These are phyloP conservation scores for Maniola jurtina DNA, from an alignment of 1,140 invertebrate species.

Conservation along the genomic window DNA sequence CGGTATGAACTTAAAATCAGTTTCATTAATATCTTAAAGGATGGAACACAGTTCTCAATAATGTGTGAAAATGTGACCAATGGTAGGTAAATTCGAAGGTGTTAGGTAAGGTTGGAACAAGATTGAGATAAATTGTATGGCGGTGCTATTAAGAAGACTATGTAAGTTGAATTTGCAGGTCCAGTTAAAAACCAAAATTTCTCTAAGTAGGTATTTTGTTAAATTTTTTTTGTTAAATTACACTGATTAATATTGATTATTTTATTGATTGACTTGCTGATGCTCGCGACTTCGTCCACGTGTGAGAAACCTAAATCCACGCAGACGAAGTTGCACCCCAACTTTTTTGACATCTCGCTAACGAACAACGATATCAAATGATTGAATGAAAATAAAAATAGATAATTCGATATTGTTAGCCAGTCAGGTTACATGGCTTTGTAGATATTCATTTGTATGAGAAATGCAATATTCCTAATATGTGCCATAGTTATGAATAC, in stretches of 20 bases:
- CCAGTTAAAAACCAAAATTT: slow-evolving; percentile 40
- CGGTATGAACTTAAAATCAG: slow-evolving; percentile 13
- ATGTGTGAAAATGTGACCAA: slow-evolving; percentile 33
- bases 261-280: no score
- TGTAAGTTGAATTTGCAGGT: slow-evolving; percentile 43
- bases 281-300: no score
- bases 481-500: slow-evolving; percentile 43
- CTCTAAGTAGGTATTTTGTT: background rate
- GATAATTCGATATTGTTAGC: background rate
- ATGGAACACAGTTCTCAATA: slow-evolving; percentile 26
- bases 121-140: slow-evolving; percentile 51
- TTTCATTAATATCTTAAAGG: slow-evolving; percentile 18
- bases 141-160: slow-evolving; percentile 71
- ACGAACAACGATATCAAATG: background rate
- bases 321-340: no score
- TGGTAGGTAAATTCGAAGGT: slow-evolving; percentile 24
- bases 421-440: background rate
- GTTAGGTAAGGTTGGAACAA: slow-evolving; percentile 28
- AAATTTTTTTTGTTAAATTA: no score
- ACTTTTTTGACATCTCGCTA: no score
- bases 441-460: slow-evolving; percentile 8
- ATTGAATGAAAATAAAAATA: background rate
- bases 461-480: slow-evolving; percentile 39
- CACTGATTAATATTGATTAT: no score
- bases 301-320: no score